Evolutionary conservation across 2,888 invertebrate genomes (phyloP).

Genomic region (Tetheella fluctuosa): DNA sequence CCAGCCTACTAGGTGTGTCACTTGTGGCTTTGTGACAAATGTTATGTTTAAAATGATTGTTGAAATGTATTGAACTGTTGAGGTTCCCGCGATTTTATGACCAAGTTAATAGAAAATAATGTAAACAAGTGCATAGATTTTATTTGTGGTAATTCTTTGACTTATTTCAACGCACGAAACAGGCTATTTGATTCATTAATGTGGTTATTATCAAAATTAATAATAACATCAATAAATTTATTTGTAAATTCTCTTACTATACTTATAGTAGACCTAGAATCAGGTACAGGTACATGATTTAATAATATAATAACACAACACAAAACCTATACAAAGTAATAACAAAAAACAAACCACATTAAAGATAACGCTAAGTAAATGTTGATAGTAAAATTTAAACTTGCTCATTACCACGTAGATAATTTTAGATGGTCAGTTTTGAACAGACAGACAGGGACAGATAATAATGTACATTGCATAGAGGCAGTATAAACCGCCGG

Average conservation of each 20-base stretch:
- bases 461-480: constrained; percentile 17
- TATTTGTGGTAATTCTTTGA: background rate
- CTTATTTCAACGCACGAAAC: background rate
- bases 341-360: too few relatives aligned
- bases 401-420: background rate
- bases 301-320: too few relatives aligned
- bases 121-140: background rate
- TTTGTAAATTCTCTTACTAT: background rate
- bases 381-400: background rate
- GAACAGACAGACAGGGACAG: constrained; percentile 30
- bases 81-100: background rate
- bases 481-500: background rate
- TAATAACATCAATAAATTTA: background rate
- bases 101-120: background rate
- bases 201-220: background rate
- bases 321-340: too few relatives aligned
- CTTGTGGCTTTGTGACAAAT: constrained; percentile 1
- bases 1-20: constrained; percentile 6
- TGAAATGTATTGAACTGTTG: background rate
- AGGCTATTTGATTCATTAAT: background rate
- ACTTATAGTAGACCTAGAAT: background rate
- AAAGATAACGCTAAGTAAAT: constrained; percentile 9
- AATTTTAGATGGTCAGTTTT: constrained; percentile 32
- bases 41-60: background rate
- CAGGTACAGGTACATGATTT: too few relatives aligned